phyloP scores from a whole-genome alignment of 2,113 vertebrate genomes.

The Urocolius indicus region DNA sequence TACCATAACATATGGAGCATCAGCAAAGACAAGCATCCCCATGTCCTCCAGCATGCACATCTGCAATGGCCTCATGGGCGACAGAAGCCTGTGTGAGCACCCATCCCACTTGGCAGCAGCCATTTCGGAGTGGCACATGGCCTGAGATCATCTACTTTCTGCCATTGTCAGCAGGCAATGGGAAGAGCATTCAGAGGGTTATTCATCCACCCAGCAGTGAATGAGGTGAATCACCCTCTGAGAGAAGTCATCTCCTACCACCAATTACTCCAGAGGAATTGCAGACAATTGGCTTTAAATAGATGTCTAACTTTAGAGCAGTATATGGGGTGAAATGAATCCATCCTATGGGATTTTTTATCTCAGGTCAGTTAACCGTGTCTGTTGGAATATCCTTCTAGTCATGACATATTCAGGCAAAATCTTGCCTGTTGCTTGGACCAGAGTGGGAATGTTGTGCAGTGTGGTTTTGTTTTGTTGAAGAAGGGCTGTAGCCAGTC shows the following conservation, averaged over 20 bases:
- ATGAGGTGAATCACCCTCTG: constrained; percentile 4
- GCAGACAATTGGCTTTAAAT: not conserved
- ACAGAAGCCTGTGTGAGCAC: not conserved
- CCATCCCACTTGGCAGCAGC: not conserved
- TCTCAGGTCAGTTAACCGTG: not conserved
- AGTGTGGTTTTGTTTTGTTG: not conserved
- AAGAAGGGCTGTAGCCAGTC: not conserved
- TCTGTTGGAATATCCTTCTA: not conserved
- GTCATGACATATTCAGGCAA: not conserved
- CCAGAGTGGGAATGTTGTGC: not conserved
- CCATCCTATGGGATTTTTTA: not conserved
- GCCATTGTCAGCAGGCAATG: not conserved
- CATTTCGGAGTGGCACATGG: not conserved
- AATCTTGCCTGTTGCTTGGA: not conserved
- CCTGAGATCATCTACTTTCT: not conserved
- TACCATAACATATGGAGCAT: not conserved
- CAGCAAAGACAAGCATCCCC: not conserved
- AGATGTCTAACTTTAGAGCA: not conserved
- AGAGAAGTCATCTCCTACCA: not conserved
- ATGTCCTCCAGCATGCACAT: not conserved
- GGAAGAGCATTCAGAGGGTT: not conserved
- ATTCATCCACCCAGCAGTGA: not conserved
- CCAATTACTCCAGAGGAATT: not conserved
- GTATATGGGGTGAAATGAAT: not conserved
- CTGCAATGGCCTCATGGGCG: fast-evolving